phyloP scores from a whole-genome alignment of 2,888 invertebrate genomes.

The Drosophila lacicola region DNA sequence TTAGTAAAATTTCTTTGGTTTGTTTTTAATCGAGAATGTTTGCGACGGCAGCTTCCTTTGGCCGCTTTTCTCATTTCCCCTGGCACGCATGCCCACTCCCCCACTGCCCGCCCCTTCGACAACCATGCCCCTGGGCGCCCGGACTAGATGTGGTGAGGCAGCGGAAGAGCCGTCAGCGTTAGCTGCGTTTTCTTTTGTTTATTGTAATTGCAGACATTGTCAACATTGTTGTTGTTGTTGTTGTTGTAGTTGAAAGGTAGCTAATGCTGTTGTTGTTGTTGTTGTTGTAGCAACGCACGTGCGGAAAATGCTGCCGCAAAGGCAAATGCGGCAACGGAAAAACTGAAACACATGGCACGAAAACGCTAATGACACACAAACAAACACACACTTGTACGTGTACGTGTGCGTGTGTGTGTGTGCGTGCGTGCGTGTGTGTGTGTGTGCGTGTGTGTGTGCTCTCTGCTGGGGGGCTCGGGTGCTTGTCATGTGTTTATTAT shows the following conservation, averaged over 20 bases:
- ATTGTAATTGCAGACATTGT: slow-evolving; percentile 74
- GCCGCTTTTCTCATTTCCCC: background rate
- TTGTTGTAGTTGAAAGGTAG: slow-evolving; percentile 34
- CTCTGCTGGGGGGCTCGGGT: slow-evolving; percentile 52
- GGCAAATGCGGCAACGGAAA: slow-evolving; percentile 43
- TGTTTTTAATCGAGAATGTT: slow-evolving; percentile 29
- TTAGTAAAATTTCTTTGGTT: slow-evolving; percentile 21
- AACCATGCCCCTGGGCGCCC: background rate
- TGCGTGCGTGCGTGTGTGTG: slow-evolving; percentile 1
- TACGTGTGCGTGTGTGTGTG: background rate
- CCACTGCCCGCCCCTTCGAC: too few species aligned
- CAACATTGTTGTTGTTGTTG: slow-evolving; percentile 44
- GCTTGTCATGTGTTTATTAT: slow-evolving; percentile 76
- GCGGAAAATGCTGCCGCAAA: slow-evolving; percentile 58
- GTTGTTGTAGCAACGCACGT: slow-evolving; percentile 53
- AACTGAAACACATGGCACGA: slow-evolving; percentile 63
- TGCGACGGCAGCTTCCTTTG: slow-evolving; percentile 24
- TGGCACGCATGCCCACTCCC: background rate
- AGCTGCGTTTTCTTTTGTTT: slow-evolving; percentile 75
- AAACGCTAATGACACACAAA: slow-evolving; percentile 64
- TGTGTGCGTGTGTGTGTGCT: slow-evolving; percentile 9
- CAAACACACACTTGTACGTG: slow-evolving; percentile 16
- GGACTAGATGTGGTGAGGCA: slow-evolving; percentile 8
- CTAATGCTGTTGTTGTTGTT: slow-evolving; percentile 21
- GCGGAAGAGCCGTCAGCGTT: slow-evolving; percentile 63